Evolutionary conservation across 2,888 invertebrate genomes (phyloP).

Genomic region (Eupithecia abbreviata): DNA sequence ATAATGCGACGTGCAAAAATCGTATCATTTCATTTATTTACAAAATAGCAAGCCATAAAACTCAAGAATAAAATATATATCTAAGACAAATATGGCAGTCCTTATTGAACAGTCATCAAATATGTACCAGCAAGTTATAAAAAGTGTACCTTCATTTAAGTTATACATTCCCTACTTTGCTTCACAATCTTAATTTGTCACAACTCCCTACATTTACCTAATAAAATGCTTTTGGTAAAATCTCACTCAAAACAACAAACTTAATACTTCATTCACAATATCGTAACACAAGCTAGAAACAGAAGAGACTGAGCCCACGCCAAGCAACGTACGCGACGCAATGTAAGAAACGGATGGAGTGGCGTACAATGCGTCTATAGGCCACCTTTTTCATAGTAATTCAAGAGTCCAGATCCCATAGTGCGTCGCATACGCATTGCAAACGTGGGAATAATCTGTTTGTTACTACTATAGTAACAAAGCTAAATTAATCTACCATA

Average conservation of each 20-base stretch:
- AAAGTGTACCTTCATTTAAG: neutral
- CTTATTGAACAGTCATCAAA: neutral
- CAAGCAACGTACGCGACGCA: neutral
- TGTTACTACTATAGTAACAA: neutral
- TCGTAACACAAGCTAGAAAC: constrained; percentile 2
- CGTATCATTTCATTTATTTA: neutral
- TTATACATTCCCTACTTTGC: neutral
- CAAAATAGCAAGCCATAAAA: neutral
- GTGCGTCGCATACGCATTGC: neutral
- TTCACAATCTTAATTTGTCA: neutral
- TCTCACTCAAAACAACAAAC: constrained; percentile 21
- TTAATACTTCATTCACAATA: constrained; percentile 19
- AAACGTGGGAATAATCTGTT: neutral
- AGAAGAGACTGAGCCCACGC: neutral
- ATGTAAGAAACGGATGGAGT: neutral
- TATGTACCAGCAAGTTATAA: neutral
- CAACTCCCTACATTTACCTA: neutral
- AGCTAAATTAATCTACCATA: neutral
- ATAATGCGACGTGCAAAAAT: neutral
- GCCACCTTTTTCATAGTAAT: neutral
- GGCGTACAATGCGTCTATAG: neutral
- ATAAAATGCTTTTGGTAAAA: constrained; percentile 31
- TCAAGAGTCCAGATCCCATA: neutral
- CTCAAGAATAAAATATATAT: neutral
- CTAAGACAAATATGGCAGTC: neutral